Conservation (phyloP, 2,113 vertebrate genomes). For the Boulengeromyrus knoepffleri region DNA sequence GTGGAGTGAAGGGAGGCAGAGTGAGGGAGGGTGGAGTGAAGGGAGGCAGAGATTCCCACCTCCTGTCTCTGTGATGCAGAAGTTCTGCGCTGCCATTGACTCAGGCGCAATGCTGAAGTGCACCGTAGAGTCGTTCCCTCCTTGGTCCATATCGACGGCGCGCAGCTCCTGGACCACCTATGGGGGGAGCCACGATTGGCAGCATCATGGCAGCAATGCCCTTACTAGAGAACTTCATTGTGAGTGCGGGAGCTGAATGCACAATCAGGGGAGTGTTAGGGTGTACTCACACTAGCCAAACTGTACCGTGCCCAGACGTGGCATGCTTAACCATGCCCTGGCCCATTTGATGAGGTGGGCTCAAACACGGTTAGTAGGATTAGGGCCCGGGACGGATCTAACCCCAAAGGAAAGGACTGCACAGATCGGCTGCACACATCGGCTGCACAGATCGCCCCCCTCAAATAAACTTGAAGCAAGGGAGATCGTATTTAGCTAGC, state of each 20-base stretch:
- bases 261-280: neutral
- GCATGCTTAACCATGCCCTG: no score
- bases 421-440: no score
- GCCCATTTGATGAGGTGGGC: no score
- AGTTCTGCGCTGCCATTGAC: constrained; percentile 66
- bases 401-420: no score
- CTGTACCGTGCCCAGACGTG: neutral
- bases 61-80: constrained; percentile 73
- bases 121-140: constrained; percentile 71
- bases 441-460: no score
- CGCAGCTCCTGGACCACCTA: constrained; percentile 79
- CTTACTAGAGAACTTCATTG: neutral
- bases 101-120: constrained; percentile 74
- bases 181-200: constrained; percentile 44
- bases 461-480: neutral
- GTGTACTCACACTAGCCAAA: neutral
- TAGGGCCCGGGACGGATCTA: no score
- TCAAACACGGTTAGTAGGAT: no score
- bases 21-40: constrained; percentile 5
- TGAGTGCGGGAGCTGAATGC: neutral
- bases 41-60: constrained; percentile 47
- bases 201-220: neutral
- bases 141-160: constrained; percentile 75
- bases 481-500: neutral
- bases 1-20: neutral